Percentiles rank a stretch among this genome's conserved stretches.
phyloP scores from a whole-genome alignment of 2,888 invertebrate genomes.

The Lepidocyrtinus sp. region DNA sequence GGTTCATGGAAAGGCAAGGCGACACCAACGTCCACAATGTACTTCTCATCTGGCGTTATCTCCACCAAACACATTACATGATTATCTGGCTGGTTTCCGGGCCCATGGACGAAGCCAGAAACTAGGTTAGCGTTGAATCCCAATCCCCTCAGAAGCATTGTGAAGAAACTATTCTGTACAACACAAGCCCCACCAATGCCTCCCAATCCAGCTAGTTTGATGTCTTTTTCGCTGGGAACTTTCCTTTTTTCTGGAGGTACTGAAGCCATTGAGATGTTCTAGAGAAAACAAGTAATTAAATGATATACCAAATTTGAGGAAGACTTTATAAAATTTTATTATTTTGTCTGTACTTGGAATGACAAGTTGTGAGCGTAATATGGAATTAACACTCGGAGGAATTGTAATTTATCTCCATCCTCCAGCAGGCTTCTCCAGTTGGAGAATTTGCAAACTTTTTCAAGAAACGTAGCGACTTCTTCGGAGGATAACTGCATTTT shows the following conservation, averaged over 20 bases:
- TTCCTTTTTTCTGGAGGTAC: conserved; percentile 32
- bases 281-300: not conserved
- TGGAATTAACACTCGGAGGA: conserved; percentile 36
- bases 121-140: conserved; percentile 56
- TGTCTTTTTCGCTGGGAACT: conserved; percentile 32
- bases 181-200: conserved; percentile 64
- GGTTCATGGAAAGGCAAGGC: conserved; percentile 57
- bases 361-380: conserved; percentile 30
- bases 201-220: conserved; percentile 34
- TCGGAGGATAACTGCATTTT: conserved; percentile 20
- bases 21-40: conserved; percentile 61
- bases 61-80: conserved; percentile 61
- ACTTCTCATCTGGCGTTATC: conserved; percentile 47
- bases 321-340: not conserved
- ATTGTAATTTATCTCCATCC: conserved; percentile 39
- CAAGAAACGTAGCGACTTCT: conserved; percentile 40
- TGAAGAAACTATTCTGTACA: conserved; percentile 60
- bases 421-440: conserved; percentile 46
- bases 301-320: not conserved
- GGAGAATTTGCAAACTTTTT: conserved; percentile 33
- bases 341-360: conserved; percentile 44
- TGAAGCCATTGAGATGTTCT: conserved; percentile 48
- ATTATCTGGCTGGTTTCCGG: conserved; percentile 41
- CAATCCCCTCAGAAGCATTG: conserved; percentile 47
- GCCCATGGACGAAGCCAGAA: conserved; percentile 55